Evolutionary conservation across 2,797 vertebrate species (phyloP), one percentile per base, ranked within the genome.

Genomic region (Diplodus puntazzo): DNA sequence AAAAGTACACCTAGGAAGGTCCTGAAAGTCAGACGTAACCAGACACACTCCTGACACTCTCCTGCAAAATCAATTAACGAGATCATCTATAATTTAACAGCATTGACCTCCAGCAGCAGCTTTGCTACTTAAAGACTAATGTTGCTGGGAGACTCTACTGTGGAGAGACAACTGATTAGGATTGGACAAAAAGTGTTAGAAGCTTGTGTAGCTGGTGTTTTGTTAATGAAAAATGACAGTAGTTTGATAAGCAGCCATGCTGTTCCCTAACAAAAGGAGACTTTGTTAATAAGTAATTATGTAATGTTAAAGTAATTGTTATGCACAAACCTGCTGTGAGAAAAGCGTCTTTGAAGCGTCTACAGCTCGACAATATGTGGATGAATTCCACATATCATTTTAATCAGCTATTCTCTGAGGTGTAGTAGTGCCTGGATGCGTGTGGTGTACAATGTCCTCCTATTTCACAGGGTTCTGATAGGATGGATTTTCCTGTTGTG

Each of bases 41-140:
- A 80, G 87, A 95, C 88, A 86, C 86, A 92, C 90, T 92, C 83
- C 85, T 79, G 48, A 89, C 79, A 82, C 77, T 77, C 82, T 61
- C 66, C 60, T 84, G 79, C 62, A 82, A 77, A 92, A 93, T 94
- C 92, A 79, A 91, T 94, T 94, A 93, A 92, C 78, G 72, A 91
- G 84, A 58, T 90, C 89, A 93, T 94, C 82, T 82, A 92, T 94
- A 93, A 93, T 94, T 91, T 90, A 94, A 72, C 71, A 65, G 72
- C 79, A 89, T 88, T 70, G 90, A 92, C 88, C 77, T 75, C 86
- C 65, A 81, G n/a, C 65, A 79, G 85, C 83, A 86, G 85, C 85
- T 81, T 66, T 58, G 69, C 73, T 81, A 14, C 84, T 81, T 79
- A 78, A 73, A 59, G 62, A 79, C 75, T 76, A 73, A 0, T 61